Evolutionary conservation across 2,113 vertebrate species (phyloP), one percentile per base, ranked within the genome.

Genomic region (Amblyopsis rosae): DNA sequence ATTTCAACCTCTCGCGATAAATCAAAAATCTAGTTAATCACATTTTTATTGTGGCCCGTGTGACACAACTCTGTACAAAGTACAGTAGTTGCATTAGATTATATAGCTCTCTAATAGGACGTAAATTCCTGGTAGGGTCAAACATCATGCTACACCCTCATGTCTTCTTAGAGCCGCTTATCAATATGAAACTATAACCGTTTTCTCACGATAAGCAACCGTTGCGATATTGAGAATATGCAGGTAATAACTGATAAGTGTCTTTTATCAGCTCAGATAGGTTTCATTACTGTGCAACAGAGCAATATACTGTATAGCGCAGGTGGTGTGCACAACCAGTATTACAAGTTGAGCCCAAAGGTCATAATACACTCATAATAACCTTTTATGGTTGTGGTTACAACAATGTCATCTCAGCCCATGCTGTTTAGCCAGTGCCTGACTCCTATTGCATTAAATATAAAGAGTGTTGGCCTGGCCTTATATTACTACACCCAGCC

Each of bases 341-440:
- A 71, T 66, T 41, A 82, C 79, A 66, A 33, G 15, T 74, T 57
- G 7, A 76, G 80, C 85, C 86, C 85, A 88, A 91, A 89, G 89
- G 87, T 89, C 80, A 81, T 32, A 6, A 11, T 1, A 73, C 59
- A 82, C 61, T 50, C 58, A 46, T 55, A 63, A 70, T 87, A 60
- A 62, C 47, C 51, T 62, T 90, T 87, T 88, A 87, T 85, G 81
- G 79, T 64, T 54, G 69, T 26, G 0, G 15, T 74, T 57, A 65
- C 32, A 63, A 73, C 45, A 47, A 1, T 26, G 49, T 12, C 69
- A 0, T 1, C 59, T 57, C 17, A 48, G 61, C 67, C 47, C 19
- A 57, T 3, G 13, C 19, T 17, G 74, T 13, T 15, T 67, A 26
- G 26, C 26, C 48, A 53, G 45, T 55, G 35, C 63, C 65, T 70